These are phyloP conservation scores for Tyto alba DNA, from an alignment of 2,113 vertebrate species.

Conservation along the genomic window DNA sequence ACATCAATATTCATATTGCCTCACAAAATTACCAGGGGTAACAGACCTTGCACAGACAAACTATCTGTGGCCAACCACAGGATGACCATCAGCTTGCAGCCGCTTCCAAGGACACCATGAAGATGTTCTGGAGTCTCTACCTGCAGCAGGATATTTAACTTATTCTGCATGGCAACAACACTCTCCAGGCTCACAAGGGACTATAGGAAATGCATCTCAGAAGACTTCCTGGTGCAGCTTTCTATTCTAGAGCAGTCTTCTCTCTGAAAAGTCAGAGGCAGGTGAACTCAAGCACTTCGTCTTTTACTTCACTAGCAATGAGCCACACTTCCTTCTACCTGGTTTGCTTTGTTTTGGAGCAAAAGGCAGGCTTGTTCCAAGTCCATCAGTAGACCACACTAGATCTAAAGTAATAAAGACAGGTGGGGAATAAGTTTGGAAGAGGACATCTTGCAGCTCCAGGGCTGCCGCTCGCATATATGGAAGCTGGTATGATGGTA, in stretches of 20 bases:
- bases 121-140: neutral
- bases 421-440: neutral
- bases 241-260: neutral
- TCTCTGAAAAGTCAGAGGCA: neutral
- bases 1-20: neutral
- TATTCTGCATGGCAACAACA: neutral
- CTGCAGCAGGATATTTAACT: neutral
- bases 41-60: neutral
- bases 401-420: neutral
- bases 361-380: neutral
- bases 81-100: neutral
- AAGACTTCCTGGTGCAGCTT: neutral
- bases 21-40: neutral
- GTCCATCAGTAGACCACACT: neutral
- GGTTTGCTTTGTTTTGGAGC: neutral
- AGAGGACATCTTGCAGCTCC: neutral
- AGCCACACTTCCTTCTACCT: neutral
- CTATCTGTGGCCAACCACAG: neutral
- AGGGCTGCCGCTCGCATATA: neutral
- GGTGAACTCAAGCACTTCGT: neutral
- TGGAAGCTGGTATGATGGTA: neutral
- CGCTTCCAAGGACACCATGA: neutral
- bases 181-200: neutral
- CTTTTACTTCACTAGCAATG: neutral
- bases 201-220: neutral